Evolutionary conservation across 2,888 invertebrate genomes (phyloP).

Genomic region (Priocnemis perturbator): DNA sequence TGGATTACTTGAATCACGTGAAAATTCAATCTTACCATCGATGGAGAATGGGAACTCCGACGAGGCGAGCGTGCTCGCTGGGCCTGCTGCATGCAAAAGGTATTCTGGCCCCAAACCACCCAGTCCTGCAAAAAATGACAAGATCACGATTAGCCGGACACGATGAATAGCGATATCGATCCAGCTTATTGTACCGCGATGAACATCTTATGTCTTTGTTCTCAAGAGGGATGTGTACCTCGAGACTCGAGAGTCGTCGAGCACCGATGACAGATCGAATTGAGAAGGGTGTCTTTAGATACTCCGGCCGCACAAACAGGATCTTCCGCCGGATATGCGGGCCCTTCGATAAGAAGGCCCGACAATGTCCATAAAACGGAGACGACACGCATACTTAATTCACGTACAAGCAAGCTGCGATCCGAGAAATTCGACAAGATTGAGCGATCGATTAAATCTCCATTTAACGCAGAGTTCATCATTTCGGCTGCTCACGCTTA

Average conservation of each 20-base stretch:
- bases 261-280: slow-evolving; percentile 23
- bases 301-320: slow-evolving; percentile 12
- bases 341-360: slow-evolving; percentile 32
- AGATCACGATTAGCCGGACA: background rate
- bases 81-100: slow-evolving; percentile 76
- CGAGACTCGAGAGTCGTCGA: slow-evolving; percentile 19
- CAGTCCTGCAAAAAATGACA: slow-evolving; percentile 63
- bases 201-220: background rate
- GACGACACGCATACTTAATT: background rate
- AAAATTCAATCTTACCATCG: slow-evolving; percentile 82
- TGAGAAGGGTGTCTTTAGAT: slow-evolving; percentile 17
- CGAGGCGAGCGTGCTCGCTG: slow-evolving; percentile 85
- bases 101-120: slow-evolving; percentile 75
- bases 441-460: too few relatives aligned
- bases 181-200: background rate
- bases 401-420: background rate
- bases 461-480: too few relatives aligned
- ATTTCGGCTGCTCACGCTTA: too few relatives aligned
- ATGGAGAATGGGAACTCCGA: slow-evolving; percentile 93
- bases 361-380: background rate
- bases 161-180: background rate
- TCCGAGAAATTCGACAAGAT: too few relatives aligned
- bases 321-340: slow-evolving; percentile 70
- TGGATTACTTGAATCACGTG: background rate
- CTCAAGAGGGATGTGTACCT: slow-evolving; percentile 25